Conservation (phyloP, 2,888 invertebrate species). For the Itoplectis maculator region DNA sequence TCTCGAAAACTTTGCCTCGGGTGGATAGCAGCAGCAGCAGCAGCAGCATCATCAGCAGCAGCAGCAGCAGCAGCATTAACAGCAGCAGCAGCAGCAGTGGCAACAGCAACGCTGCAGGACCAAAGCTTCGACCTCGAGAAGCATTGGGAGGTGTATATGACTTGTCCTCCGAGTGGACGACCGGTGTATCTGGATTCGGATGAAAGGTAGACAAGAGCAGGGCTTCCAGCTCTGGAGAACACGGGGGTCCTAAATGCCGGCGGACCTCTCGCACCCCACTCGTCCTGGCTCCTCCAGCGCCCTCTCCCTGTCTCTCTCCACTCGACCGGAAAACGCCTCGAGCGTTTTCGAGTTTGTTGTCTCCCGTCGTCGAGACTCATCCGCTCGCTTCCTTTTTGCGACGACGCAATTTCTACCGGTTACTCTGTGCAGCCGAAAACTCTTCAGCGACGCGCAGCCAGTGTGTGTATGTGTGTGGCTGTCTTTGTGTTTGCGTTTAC, state of each 20-base stretch:
- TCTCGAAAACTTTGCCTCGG: constrained; percentile 33
- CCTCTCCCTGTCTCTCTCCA: constrained; percentile 31
- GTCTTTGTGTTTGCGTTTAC: too few relatives aligned
- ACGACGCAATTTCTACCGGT: constrained; percentile 17
- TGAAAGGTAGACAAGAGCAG: constrained; percentile 18
- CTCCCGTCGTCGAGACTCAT: constrained; percentile 36
- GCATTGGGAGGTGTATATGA: neutral
- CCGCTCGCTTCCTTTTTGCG: constrained; percentile 38
- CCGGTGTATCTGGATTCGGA: constrained; percentile 8
- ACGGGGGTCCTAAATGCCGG: constrained; percentile 31
- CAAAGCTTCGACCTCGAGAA: constrained; percentile 9
- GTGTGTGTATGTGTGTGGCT: too few relatives aligned
- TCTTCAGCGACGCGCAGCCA: neutral
- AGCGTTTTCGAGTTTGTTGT: constrained; percentile 46
- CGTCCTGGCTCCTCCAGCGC: constrained; percentile 36
- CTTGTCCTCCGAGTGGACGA: constrained; percentile 21
- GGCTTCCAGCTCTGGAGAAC: constrained; percentile 4
- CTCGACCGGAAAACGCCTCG: constrained; percentile 55
- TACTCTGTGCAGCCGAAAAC: constrained; percentile 9
- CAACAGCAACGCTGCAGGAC: neutral
- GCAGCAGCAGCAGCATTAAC: too few relatives aligned
- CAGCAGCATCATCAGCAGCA: too few relatives aligned
- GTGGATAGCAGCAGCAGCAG: too few relatives aligned
- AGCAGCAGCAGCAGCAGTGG: too few relatives aligned
- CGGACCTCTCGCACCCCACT: constrained; percentile 34